Conservation (phyloP, 2,797 vertebrate genomes). For the Diplodus sargus region DNA sequence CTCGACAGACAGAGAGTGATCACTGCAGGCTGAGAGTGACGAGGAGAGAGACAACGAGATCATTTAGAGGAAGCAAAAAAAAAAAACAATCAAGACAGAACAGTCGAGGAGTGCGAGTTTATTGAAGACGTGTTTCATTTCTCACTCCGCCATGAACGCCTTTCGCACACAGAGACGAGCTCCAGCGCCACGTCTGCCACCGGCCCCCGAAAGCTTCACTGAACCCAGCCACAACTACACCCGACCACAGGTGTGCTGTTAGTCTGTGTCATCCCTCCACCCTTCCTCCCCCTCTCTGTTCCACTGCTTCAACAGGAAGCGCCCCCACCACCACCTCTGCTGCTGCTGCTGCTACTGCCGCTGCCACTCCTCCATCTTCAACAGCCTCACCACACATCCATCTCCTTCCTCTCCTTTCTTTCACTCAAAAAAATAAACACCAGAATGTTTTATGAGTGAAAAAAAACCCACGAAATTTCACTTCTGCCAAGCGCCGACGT, state of each 20-base stretch:
- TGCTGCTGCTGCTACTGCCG: neutral
- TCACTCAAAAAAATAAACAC: conserved; percentile 51
- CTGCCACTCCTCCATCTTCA: conserved; percentile 7
- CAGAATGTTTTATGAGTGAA: neutral
- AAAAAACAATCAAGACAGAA: conserved; percentile 8
- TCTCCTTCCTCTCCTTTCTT: conserved; percentile 48
- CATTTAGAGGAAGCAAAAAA: conserved; percentile 27
- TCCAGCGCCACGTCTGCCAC: neutral
- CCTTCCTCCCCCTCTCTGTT: conserved; percentile 17
- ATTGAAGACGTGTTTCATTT: conserved; percentile 33
- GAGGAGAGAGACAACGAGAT: conserved; percentile 12
- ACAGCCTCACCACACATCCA: conserved; percentile 42
- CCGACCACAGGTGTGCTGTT: conserved; percentile 63
- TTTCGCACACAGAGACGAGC: conserved; percentile 21
- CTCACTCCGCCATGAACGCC: conserved; percentile 2
- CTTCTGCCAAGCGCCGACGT: conserved; percentile 32
- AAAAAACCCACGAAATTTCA: conserved; percentile 4
- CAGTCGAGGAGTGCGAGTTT: neutral
- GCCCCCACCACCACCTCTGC: neutral
- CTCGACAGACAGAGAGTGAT: conserved; percentile 40
- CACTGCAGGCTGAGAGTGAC: conserved; percentile 12
- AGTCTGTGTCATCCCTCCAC: conserved; percentile 15
- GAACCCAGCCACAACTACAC: conserved; percentile 33
- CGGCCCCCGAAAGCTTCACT: conserved; percentile 39
- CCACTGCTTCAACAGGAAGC: conserved; percentile 71